Percentiles rank a stretch among this genome's conserved stretches.
Evolutionary conservation across 2,888 invertebrate genomes (phyloP).

Genomic region (Drosophila mayaguana): DNA sequence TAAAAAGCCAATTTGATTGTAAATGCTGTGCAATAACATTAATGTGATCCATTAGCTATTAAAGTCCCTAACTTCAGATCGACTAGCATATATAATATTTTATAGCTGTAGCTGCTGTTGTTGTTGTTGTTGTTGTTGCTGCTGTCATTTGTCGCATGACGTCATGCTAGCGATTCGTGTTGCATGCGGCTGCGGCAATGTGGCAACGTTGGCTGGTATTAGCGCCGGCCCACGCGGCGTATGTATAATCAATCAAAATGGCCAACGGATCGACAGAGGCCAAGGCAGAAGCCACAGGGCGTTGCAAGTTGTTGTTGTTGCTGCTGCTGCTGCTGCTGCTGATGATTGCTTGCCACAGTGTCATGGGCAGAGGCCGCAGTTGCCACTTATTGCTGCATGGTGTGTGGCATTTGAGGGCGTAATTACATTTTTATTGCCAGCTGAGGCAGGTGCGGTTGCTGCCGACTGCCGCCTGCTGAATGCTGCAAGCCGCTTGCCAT

Average conservation of each 20-base stretch:
- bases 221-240: slow-evolving; percentile 65
- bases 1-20: slow-evolving; percentile 9
- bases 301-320: slow-evolving; percentile 65
- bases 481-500: slow-evolving; percentile 22
- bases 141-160: slow-evolving; percentile 19
- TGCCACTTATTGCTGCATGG: slow-evolving; percentile 36
- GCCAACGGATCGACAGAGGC: slow-evolving; percentile 47
- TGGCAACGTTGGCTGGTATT: slow-evolving; percentile 51
- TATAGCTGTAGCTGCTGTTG: slow-evolving; percentile 9
- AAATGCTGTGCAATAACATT: slow-evolving; percentile 2
- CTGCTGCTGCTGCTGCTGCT: slow-evolving; percentile 25
- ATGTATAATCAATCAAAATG: slow-evolving; percentile 74
- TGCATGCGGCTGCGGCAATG: slow-evolving; percentile 5
- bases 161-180: slow-evolving; percentile 12
- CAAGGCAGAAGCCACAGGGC: slow-evolving; percentile 68
- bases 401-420: slow-evolving; percentile 72
- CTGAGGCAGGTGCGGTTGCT: slow-evolving; percentile 29
- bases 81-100: slow-evolving; percentile 10
- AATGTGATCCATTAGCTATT: slow-evolving; percentile 13
- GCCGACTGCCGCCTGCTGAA: slow-evolving; percentile 14
- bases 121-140: neutral
- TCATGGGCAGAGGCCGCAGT: slow-evolving; percentile 70
- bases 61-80: slow-evolving; percentile 6
- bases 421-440: slow-evolving; percentile 75
- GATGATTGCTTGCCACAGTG: slow-evolving; percentile 62